Evolutionary conservation across 2,888 invertebrate species (phyloP), one percentile per base, ranked within the genome.

Genomic region (Rotaria magnacalcarata): DNA sequence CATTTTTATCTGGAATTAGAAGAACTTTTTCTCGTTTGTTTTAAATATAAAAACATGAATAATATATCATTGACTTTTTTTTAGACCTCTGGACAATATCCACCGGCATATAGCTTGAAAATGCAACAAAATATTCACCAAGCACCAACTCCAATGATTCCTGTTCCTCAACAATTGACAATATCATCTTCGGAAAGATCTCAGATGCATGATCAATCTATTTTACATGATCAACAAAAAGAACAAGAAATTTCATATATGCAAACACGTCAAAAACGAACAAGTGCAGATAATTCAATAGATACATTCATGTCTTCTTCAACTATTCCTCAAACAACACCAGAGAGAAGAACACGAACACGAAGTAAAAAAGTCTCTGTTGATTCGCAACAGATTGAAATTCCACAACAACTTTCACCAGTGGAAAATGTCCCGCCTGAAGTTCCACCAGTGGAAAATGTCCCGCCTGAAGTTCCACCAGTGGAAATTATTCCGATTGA

Each of bases 101-200:
- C 67, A 67, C 16, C 67, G 14, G 67, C 16, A 27, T 67, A 67
- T 14, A 67, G 34, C 34, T 34, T 67, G 24, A 34, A 27, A 27
- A 34, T 67, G 16, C 67, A 67, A 34, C 67, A 67, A 67, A 67
- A 34, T 67, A 27, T 16, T 67, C 67, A 67, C 34, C 27, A 27
- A 67, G 14, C 67, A 34, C 34, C n/a, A 14, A 2, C 67, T 14
- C 67, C 67, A 34, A 67, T 34, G 34, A 67, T 67, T 34, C 67
- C 67, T 34, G 67, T 67, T 27, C 67, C 67, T 34, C 67, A 67
- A 67, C 67, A 67, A 67, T 67, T 67, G 34, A 67, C 67, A 27
- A 5, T 67, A 27, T 34, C 67, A 67, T 34, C 67, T 16, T 5
- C 27, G 24, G 34, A 67, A 16, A 14, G 27, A 67, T 27, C 7